Conservation (phyloP, 2,113 vertebrate species). For the Oxyura jamaicensis region DNA sequence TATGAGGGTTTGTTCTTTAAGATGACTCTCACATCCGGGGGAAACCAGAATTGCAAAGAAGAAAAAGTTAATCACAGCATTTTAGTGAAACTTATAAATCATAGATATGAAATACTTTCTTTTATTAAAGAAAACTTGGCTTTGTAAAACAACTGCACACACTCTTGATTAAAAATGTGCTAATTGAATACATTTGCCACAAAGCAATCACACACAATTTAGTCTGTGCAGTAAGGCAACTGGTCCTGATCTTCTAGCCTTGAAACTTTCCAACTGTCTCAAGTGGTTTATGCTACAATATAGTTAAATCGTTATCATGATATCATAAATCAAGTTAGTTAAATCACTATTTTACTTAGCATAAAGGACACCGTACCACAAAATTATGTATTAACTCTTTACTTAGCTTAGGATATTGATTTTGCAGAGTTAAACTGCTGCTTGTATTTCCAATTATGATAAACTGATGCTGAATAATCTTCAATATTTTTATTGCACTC, state of each 20-base stretch:
- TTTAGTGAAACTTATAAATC: background rate
- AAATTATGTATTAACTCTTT: background rate
- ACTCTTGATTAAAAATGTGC: background rate
- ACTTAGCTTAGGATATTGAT: background rate
- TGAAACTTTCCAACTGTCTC: background rate
- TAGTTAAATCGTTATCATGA: background rate
- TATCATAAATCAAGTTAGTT: background rate
- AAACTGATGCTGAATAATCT: background rate
- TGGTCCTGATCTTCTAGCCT: background rate
- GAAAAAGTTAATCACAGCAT: background rate
- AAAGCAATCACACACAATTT: background rate
- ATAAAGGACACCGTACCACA: background rate
- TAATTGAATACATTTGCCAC: background rate
- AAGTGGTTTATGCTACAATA: background rate
- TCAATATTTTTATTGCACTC: background rate
- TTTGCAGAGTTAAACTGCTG: background rate
- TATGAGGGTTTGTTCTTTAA: background rate
- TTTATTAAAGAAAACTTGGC: background rate
- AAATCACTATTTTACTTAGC: background rate
- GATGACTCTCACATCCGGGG: background rate
- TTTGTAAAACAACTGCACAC: background rate
- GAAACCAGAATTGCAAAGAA: background rate
- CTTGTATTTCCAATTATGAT: background rate
- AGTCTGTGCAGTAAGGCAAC: background rate
- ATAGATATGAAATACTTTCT: background rate